Conservation (phyloP, 2,888 invertebrate species). For the Lasioglossum pauxillum region DNA sequence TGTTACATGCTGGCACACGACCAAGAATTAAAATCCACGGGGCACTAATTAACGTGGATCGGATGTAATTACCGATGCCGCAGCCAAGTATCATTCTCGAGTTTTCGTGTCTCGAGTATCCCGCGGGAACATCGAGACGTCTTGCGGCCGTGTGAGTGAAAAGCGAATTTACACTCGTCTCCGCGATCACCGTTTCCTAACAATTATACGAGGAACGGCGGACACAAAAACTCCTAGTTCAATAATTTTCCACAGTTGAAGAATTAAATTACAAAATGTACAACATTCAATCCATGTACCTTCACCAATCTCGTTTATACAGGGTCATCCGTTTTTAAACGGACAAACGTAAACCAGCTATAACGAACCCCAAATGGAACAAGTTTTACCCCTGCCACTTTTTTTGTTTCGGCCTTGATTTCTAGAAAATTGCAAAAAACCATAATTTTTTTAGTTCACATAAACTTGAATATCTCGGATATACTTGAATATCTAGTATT, state of each 20-base stretch:
- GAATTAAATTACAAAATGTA: not conserved
- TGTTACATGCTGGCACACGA: slow-evolving; percentile 34
- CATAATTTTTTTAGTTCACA: no score
- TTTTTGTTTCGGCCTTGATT: no score
- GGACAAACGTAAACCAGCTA: no score
- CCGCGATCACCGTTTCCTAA: not conserved
- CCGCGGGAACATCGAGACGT: slow-evolving; percentile 33
- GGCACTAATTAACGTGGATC: slow-evolving; percentile 69
- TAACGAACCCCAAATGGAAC: no score
- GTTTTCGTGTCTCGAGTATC: slow-evolving; percentile 57
- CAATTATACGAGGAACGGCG: not conserved
- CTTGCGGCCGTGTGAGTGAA: not conserved
- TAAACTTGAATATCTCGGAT: no score
- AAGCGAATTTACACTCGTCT: not conserved
- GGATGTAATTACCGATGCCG: slow-evolving; percentile 68
- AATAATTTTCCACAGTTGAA: not conserved
- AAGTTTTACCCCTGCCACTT: no score
- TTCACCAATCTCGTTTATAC: no score
- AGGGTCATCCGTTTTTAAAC: no score
- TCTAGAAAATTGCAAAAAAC: no score
- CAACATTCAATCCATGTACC: not conserved
- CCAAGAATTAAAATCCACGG: slow-evolving; percentile 56
- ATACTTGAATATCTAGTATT: no score
- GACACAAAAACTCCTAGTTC: not conserved
- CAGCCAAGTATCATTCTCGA: slow-evolving; percentile 56